phyloP scores from a whole-genome alignment of 2,888 invertebrate species.

The Rhingia campestris region DNA sequence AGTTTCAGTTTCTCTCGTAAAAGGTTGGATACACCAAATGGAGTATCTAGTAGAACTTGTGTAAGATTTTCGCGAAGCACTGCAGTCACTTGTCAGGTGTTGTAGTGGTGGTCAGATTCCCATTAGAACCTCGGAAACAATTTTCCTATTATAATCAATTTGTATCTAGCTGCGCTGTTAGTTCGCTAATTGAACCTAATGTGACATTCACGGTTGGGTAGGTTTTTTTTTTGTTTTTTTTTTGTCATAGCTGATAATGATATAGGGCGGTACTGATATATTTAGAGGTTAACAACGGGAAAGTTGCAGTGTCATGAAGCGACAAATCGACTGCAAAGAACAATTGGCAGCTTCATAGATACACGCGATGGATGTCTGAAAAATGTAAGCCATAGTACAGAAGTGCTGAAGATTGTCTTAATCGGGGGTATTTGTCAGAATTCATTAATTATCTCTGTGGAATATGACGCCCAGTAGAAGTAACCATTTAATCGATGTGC shows the following conservation, averaged over 20 bases:
- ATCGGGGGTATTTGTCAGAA: no score
- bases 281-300: background rate
- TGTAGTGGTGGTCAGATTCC: background rate
- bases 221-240: background rate
- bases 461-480: no score
- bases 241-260: background rate
- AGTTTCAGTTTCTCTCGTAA: background rate
- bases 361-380: no score
- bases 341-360: no score
- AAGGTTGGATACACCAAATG: conserved; percentile 36
- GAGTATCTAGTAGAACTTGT: conserved; percentile 31
- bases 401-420: no score
- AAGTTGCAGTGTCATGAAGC: background rate
- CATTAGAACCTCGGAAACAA: conserved; percentile 45
- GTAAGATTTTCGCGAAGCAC: conserved; percentile 15
- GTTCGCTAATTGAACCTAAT: conserved; percentile 43
- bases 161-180: conserved; percentile 11
- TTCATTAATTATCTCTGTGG: no score
- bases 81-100: background rate
- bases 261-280: background rate
- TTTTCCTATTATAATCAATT: conserved; percentile 37
- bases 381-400: no score
- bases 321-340: no score
- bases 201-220: conserved; percentile 39
- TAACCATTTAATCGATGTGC: no score